Percentiles rank a stretch among this genome's conserved stretches.
Evolutionary conservation across 1,140 invertebrate species (phyloP).

Genomic region (Heliconius nattereri): DNA sequence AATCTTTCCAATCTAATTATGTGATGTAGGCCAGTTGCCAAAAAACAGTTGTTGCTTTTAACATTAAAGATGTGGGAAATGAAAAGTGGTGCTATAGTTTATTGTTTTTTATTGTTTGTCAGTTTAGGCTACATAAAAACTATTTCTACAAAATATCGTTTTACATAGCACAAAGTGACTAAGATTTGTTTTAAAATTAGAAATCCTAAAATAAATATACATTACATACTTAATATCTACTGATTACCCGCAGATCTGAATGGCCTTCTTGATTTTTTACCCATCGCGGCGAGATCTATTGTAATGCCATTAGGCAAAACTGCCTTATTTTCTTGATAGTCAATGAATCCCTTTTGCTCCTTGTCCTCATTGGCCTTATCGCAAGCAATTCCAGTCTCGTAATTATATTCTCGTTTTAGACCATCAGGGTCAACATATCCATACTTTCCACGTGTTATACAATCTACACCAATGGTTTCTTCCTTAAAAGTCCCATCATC

Average conservation of each 20-base stretch:
- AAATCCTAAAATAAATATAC: slow-evolving; percentile 78
- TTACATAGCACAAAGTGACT: slow-evolving; percentile 51
- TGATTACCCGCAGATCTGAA: slow-evolving; percentile 70
- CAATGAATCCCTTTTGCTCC: slow-evolving; percentile 84
- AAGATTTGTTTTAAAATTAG: slow-evolving; percentile 62
- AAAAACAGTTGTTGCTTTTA: no score
- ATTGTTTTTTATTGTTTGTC: slow-evolving; percentile 38
- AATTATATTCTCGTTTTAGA: slow-evolving; percentile 86
- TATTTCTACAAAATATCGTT: slow-evolving; percentile 40
- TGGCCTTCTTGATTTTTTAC: slow-evolving; percentile 86
- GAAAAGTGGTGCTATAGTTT: slow-evolving; percentile 1
- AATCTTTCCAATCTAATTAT: no score
- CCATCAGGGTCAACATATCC: slow-evolving; percentile 92
- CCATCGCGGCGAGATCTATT: slow-evolving; percentile 85
- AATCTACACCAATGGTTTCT: slow-evolving; percentile 90
- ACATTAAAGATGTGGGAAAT: neutral
- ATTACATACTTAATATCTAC: slow-evolving; percentile 58
- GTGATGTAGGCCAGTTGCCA: no score
- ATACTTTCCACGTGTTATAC: slow-evolving; percentile 90
- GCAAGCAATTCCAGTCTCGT: slow-evolving; percentile 87
- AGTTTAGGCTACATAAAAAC: slow-evolving; percentile 35
- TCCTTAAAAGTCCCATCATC: slow-evolving; percentile 91
- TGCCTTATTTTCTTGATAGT: slow-evolving; percentile 87
- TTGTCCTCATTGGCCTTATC: slow-evolving; percentile 83
- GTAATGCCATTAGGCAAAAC: slow-evolving; percentile 86